Conservation (phyloP, 2,888 invertebrate genomes). For the Meteorus colon region DNA sequence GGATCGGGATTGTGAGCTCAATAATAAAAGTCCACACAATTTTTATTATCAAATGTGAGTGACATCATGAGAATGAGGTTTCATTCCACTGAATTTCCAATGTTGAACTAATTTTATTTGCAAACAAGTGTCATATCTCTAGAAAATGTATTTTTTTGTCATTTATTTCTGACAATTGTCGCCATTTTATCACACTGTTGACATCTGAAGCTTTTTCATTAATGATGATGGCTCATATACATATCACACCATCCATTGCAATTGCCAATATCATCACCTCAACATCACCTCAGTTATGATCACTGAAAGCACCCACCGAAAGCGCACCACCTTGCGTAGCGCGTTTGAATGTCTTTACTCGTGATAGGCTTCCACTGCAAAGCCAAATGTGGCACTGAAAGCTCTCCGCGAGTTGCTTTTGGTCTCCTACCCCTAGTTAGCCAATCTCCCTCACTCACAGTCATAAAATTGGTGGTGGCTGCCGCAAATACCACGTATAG, state of each 20-base stretch:
- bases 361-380: conserved; percentile 35
- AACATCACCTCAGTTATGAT: neutral
- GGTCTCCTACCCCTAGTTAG: conserved; percentile 19
- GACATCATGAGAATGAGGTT: neutral
- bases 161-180: conserved; percentile 60
- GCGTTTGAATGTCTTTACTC: neutral
- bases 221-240: neutral
- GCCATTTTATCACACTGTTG: conserved; percentile 61
- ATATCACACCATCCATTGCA: neutral
- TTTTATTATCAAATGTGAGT: neutral
- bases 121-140: too few species aligned
- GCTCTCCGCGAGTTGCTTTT: conserved; percentile 48
- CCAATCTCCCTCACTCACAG: conserved; percentile 54
- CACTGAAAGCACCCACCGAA: conserved; percentile 18
- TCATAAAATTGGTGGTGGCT: conserved; percentile 39
- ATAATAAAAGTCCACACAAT: neutral
- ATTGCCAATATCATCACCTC: neutral
- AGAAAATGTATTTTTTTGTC: conserved; percentile 43
- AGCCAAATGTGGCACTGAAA: conserved; percentile 66
- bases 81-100: neutral
- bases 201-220: neutral
- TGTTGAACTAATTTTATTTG: neutral
- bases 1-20: neutral
- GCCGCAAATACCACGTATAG: neutral
- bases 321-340: conserved; percentile 34